Percentiles rank a stretch among this genome's conserved stretches.
Conservation (phyloP, 2,797 vertebrate genomes). For the Mionectes olivaceus region DNA sequence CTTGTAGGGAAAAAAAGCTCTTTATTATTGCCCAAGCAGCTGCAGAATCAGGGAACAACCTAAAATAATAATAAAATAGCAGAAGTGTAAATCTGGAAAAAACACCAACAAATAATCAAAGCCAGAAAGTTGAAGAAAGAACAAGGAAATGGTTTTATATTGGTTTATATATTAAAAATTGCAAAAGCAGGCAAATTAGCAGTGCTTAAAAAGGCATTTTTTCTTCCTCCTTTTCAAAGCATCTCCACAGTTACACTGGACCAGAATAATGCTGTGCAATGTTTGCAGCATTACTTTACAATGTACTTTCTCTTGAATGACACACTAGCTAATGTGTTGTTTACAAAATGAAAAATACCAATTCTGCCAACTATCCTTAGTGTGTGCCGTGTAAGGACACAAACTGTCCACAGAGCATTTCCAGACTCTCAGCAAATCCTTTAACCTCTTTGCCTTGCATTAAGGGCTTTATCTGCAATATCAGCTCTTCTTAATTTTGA, state of each 20-base stretch:
- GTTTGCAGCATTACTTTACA: slow-evolving; percentile 1
- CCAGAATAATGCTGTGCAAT: neutral
- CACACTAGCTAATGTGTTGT: neutral
- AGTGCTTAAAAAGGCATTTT: neutral
- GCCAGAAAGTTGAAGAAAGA: neutral
- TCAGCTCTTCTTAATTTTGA: neutral
- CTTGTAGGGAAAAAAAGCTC: neutral
- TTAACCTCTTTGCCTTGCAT: neutral
- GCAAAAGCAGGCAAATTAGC: neutral
- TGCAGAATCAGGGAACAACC: neutral
- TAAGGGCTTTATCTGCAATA: neutral
- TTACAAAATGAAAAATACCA: slow-evolving; percentile 6
- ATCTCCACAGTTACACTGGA: neutral
- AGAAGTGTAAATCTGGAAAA: neutral
- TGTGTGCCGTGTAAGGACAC: neutral
- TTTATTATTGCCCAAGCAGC: neutral
- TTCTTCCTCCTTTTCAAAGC: neutral
- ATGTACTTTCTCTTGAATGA: neutral
- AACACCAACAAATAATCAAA: neutral
- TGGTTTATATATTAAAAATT: neutral
- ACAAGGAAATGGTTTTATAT: neutral
- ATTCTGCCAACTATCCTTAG: neutral
- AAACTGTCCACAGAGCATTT: neutral
- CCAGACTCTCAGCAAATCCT: neutral
- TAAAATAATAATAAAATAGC: neutral